Evolutionary conservation across 2,113 vertebrate species (phyloP), one percentile per base, ranked within the genome.

Genomic region (Gadus chalcogrammus): DNA sequence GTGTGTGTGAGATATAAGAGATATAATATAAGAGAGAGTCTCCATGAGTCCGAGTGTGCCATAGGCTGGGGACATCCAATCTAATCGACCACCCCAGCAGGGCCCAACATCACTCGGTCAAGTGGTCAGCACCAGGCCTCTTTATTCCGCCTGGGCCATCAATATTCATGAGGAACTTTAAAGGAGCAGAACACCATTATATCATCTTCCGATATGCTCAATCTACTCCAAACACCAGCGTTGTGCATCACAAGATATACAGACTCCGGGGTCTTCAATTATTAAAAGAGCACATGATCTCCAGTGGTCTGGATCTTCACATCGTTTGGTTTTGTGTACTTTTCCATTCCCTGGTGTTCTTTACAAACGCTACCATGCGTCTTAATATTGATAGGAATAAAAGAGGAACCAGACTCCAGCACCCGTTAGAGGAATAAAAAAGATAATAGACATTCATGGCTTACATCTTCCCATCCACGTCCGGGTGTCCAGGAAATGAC

Each of bases 391-490:
- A 55, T 1, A 55, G 12, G 8, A 16, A n/a, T n/a, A 3, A 58
- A 16, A 58, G 42, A 2, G 31, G 5, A 31, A 48, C 42, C 9
- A 13, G 42, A 48, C 42, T 48, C 42, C 6, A 48, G 42, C 42
- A 13, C 42, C 6, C 8, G 7, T 48, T 48, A 48, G 42, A 2
- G 42, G 42, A 9, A 48, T 48, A 13, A 48, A 9, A 48, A 48
- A 11, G 42, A 48, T 17, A 58, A 62, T 4, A 15, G 61, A 62
- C 20, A 27, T 5, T 27, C 20, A 28, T 58, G 9, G 74, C 94
- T 96, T 91, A 98, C 96, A 94, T 97, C 95, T 91, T 97, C 96
- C 96, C 96, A 97, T 58, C 85, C 94, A 56, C 93, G 91, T 73
- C 96, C 94, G 76, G 94, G 93, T 74, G 90, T 95, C 85, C 96